Base-by-base conservation (phyloP, 2,888 invertebrate species). In the Portevinia maculata region DNA sequence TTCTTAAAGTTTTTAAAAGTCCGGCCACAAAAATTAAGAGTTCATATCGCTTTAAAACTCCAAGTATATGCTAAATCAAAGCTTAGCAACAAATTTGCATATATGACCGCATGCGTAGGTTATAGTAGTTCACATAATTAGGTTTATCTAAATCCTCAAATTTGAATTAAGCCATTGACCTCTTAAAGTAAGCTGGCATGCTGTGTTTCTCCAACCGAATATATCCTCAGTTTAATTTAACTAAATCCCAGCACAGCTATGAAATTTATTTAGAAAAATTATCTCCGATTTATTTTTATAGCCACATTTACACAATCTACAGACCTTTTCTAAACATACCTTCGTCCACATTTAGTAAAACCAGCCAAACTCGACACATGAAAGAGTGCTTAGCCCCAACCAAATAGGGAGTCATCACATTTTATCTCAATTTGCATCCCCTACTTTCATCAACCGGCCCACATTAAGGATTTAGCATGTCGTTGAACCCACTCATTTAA, bases 251-350 rank as follows among this genome's bases (percentile, higher is more conserved):
- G 19, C 50, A 21, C 32, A 21, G 19, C 30, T 19, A 15, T 44
- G 11, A n/a, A 39, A 30, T 4, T 50, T 32, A 39, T 2, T 52
- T 70, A 32, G 3, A 21, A 50, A 59, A 59, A 70, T 70, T 30
- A 70, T 32, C 60, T 50, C n/a, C 70, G 37, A 70, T 60, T 70
- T 70, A 70, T 70, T 70, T 70, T 60, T 52, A 70, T 15, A 13
- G 21, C 50, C 59, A 30, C 17, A 17, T 37, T 17, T 13, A 48
- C 13, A 21, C 34, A 50, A 39, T 21, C 6, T 15, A 24, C 15
- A 46, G 15, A 48, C 46, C 39, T 39, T 39, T 52, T 17, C 9
- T 30, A 15, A 15, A 0, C 11, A 6, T 17, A 41, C 3, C 4
- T 7, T 11, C 11, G 6, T 24, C 3, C 6, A 24, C 24, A 17